phyloP scores from a whole-genome alignment of 37 sponge, comb jelly and placozoan genomes.

The Beroe ovata region DNA sequence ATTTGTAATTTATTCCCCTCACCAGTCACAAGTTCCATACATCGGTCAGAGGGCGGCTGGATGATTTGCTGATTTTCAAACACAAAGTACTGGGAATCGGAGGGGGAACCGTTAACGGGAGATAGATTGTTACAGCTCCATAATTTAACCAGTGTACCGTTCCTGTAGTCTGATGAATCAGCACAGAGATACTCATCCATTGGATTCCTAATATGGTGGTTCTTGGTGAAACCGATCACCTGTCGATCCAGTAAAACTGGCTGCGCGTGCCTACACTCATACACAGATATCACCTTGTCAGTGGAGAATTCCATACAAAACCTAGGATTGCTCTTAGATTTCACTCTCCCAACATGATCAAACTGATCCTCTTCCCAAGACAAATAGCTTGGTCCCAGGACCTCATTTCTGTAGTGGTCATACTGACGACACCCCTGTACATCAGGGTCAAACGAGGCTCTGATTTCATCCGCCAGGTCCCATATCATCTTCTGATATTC shows the following conservation, averaged over 20 bases:
- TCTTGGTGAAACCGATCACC: neutral
- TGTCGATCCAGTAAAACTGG: neutral
- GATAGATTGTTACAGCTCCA: neutral
- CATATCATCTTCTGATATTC: slow-evolving; percentile 5
- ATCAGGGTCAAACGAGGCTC: slow-evolving; percentile 26
- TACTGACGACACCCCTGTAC: neutral
- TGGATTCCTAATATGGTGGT: neutral
- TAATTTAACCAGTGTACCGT: neutral
- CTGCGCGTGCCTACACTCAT: neutral
- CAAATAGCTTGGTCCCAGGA: neutral
- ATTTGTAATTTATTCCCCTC: neutral
- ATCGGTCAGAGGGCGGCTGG: neutral
- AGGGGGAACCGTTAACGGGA: neutral
- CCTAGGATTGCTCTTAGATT: neutral
- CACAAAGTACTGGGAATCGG: neutral
- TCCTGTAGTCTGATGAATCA: neutral
- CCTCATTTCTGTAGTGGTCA: neutral
- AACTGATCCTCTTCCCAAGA: slow-evolving; percentile 43
- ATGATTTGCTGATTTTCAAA: neutral
- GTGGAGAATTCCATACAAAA: neutral
- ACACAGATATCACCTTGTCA: neutral
- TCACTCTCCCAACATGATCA: neutral
- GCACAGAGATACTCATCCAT: neutral
- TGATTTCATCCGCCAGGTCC: slow-evolving; percentile 29
- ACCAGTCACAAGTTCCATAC: neutral